Percentiles rank a stretch among this genome's conserved stretches.
Conservation (phyloP, 92 coral and sea anemone genomes). For the Virgularia gustaviana region DNA sequence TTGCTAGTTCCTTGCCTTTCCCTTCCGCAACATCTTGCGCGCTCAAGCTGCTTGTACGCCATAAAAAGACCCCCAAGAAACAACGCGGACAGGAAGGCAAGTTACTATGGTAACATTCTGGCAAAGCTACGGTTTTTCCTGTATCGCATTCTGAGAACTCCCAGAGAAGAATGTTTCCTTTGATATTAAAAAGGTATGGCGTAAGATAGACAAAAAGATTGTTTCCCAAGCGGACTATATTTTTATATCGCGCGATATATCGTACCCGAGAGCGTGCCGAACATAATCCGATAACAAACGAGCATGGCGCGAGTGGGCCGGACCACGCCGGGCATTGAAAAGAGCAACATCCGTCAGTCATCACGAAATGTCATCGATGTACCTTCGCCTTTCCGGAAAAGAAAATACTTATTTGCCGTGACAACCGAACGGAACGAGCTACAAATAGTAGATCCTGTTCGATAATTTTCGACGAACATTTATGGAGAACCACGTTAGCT, state of each 20-base stretch:
- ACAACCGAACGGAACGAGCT: neutral
- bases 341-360: slow-evolving; percentile 26
- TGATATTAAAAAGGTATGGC: no score
- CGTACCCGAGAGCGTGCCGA: slow-evolving; percentile 14
- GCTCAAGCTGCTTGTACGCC: neutral
- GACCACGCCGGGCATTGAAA: no score
- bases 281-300: neutral
- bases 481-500: neutral
- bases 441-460: neutral
- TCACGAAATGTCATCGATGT: neutral
- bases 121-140: neutral
- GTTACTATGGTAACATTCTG: no score
- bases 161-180: no score
- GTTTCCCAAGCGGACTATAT: no score
- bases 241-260: slow-evolving; percentile 14
- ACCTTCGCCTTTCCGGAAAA: neutral
- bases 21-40: slow-evolving; percentile 15
- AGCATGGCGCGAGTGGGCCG: no score
- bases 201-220: no score
- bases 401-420: neutral
- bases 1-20: slow-evolving; percentile 54
- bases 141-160: no score
- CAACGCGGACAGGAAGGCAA: neutral
- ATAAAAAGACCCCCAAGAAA: neutral
- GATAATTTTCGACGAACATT: slow-evolving; percentile 3